Percentiles rank a stretch among this genome's conserved stretches.
These are phyloP conservation scores for Phyllotis vaccarum DNA, from an alignment of 2,797 vertebrate species.

Conservation along the genomic window DNA sequence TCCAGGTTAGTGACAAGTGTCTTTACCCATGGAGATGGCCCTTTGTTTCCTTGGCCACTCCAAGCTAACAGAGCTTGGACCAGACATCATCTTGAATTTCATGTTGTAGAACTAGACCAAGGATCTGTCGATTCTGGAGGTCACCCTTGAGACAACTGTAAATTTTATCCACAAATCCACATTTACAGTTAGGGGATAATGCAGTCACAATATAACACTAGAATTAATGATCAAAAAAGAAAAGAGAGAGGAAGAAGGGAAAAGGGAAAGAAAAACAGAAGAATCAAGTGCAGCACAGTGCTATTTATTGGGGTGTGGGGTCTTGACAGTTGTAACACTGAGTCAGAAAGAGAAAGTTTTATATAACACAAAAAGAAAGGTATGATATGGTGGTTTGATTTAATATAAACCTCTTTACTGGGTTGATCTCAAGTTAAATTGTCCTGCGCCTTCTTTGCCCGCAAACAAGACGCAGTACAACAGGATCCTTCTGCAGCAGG, in stretches of 20 bases:
- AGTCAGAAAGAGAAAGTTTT: too few relatives aligned
- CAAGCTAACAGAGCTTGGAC: slow-evolving; percentile 7
- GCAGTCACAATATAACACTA: not conserved
- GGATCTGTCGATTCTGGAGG: not conserved
- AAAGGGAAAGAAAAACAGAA: not conserved
- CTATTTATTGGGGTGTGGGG: not conserved
- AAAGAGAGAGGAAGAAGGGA: not conserved
- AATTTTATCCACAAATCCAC: not conserved
- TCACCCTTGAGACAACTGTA: not conserved
- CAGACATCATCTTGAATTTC: not conserved
- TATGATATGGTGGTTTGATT: not conserved
- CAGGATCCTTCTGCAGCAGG: too few relatives aligned
- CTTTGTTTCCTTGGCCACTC: not conserved
- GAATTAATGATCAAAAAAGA: not conserved
- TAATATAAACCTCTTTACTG: not conserved
- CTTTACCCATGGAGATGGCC: not conserved
- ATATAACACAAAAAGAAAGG: not conserved
- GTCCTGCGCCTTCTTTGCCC: too few relatives aligned
- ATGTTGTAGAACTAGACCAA: not conserved
- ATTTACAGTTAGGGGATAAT: not conserved
- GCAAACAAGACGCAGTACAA: too few relatives aligned
- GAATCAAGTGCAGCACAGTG: not conserved
- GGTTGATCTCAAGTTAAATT: not conserved
- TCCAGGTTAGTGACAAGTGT: not conserved
- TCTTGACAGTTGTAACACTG: not conserved